Evolutionary conservation across 2,113 vertebrate species (phyloP).

Genomic region (Myrmecobius fasciatus): DNA sequence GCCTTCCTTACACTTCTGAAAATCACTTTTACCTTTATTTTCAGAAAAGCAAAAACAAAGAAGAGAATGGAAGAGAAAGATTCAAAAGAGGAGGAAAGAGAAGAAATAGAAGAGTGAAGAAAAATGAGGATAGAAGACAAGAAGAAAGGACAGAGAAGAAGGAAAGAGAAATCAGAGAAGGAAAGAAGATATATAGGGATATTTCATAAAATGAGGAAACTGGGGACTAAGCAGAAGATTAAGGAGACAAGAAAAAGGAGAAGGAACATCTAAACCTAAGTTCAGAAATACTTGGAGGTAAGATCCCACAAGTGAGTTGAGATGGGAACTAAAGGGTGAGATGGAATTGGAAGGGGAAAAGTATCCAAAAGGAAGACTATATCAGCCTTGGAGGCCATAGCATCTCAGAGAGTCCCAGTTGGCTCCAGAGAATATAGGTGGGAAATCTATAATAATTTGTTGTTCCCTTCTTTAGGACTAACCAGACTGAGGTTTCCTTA

Average conservation of each 20-base stretch:
- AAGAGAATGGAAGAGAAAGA: background rate
- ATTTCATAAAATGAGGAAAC: background rate
- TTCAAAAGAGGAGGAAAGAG: background rate
- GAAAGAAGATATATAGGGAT: background rate
- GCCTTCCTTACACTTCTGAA: background rate
- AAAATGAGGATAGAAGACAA: background rate
- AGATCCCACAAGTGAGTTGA: background rate
- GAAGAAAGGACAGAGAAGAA: background rate
- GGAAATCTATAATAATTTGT: background rate
- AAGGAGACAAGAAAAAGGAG: background rate
- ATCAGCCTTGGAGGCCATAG: background rate
- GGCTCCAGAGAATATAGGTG: background rate
- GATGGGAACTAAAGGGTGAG: background rate
- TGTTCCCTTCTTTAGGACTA: background rate
- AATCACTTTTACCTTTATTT: background rate
- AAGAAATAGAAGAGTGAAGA: background rate
- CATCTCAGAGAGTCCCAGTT: background rate
- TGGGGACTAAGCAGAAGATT: background rate
- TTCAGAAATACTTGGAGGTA: background rate
- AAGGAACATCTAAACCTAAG: background rate
- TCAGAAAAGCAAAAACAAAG: background rate
- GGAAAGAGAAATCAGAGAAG: background rate
- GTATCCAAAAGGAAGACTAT: background rate
- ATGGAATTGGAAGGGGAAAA: background rate
- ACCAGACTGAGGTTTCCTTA: background rate